Evolutionary conservation across 2,888 invertebrate species (phyloP).

Genomic region (Calliopum simillimum): DNA sequence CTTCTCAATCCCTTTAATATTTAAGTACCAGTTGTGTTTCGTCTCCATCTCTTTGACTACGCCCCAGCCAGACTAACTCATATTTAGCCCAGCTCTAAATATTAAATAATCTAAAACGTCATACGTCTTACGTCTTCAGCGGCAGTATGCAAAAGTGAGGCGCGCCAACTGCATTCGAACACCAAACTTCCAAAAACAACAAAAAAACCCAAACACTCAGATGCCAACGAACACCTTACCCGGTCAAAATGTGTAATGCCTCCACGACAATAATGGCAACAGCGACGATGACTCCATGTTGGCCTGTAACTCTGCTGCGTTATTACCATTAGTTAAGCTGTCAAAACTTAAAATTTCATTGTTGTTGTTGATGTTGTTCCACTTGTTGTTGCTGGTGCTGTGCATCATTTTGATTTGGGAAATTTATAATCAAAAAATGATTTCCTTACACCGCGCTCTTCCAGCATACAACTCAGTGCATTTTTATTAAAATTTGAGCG

Average conservation of each 20-base stretch:
- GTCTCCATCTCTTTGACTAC: no score
- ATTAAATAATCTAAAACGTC: no score
- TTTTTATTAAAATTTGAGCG: no score
- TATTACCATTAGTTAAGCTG: slow-evolving; percentile 29
- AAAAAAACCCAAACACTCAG: slow-evolving; percentile 1
- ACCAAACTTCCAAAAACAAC: background rate
- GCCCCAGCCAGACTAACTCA: no score
- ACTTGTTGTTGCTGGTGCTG: background rate
- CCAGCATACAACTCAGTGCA: no score
- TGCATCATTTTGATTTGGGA: slow-evolving; percentile 22
- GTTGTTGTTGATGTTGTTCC: background rate
- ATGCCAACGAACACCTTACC: slow-evolving; percentile 23
- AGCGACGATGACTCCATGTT: background rate
- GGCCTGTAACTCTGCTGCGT: background rate
- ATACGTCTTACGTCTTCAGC: background rate
- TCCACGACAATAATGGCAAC: slow-evolving; percentile 1
- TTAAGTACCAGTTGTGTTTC: no score
- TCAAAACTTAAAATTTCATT: slow-evolving; percentile 22
- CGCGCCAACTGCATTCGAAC: slow-evolving; percentile 13
- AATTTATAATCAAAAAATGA: slow-evolving; percentile 16
- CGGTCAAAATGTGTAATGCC: slow-evolving; percentile 9
- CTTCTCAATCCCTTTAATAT: no score
- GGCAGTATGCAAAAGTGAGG: slow-evolving; percentile 28
- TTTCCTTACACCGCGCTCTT: no score
- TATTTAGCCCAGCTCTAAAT: no score